Evolutionary conservation across 2,888 invertebrate genomes (phyloP), one percentile per base, ranked within the genome.

Genomic region (Stratiomys singularior): DNA sequence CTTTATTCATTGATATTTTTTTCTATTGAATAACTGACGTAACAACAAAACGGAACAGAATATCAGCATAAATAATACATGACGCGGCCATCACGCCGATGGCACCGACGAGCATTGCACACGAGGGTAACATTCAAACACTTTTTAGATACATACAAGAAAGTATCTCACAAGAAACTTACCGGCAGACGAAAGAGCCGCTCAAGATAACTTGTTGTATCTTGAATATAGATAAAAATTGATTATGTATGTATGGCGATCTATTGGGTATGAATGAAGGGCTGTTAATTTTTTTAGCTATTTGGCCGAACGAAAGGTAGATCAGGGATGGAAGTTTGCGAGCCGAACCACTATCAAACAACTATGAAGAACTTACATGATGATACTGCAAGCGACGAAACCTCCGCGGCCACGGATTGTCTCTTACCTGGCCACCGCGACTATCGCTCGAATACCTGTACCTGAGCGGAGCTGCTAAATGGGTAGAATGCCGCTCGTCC

Each of bases 381-480:
- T 74, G 52, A 23, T 74, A 74, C 74, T 74, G 58, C 44, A 58
- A 66, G 69, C 46, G 23, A 21, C 58, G 47, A 69, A 25, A 56
- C 74, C 58, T 28, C 23, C 74, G 58, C 44, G 44, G 58, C 58
- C 23, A 4, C 56, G 30, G 18, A 56, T 27, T 37, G n/a, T 37
- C 37, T 74, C 58, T 72, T 74, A 74, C 74, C 74, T 74, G 74
- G 30, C 72, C 28, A 37, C 74, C 28, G 25, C 74, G 37, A 27
- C 30, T 52, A 74, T 21, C 58, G 56, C 60, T 58, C 74, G 23
- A 44, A 21, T 74, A 58, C 56, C 46, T 25, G 27, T n/a, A 67
- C 67, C 37, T 37, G 37, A 47, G 72, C 52, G 28, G 52, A 72
- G 72, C 69, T 11, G 72, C 72, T 72, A 28, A 44, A 69, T 23